Conservation (phyloP, 2,797 vertebrate genomes). For the Neosilurus mollespiculum region DNA sequence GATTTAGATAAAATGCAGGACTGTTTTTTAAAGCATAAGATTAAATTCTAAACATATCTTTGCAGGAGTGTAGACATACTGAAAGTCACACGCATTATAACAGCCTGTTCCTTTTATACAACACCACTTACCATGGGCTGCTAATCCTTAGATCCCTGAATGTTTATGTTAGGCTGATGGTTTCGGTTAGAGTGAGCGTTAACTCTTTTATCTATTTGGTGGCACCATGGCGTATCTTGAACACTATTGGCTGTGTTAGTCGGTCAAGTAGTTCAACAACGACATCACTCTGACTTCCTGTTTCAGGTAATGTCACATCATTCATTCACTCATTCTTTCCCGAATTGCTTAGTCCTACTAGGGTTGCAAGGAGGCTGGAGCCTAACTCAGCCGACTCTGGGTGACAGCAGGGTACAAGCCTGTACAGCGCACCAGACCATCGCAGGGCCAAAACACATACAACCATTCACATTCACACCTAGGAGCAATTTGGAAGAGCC, state of each 20-base stretch:
- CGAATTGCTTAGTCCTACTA: too few relatives aligned
- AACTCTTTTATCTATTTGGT: too few relatives aligned
- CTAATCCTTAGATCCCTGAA: not conserved
- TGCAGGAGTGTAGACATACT: not conserved
- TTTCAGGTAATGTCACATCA: not conserved
- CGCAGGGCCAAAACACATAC: too few relatives aligned
- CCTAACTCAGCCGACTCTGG: too few relatives aligned
- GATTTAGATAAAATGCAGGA: conserved; percentile 4
- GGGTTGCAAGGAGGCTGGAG: too few relatives aligned
- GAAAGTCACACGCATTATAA: too few relatives aligned
- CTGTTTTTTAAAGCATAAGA: not conserved
- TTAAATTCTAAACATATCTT: not conserved
- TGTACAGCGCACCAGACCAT: too few relatives aligned
- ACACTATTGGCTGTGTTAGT: not conserved
- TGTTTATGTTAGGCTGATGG: not conserved
- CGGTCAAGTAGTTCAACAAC: not conserved
- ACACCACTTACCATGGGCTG: not conserved
- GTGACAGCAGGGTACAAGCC: too few relatives aligned
- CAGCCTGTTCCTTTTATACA: not conserved
- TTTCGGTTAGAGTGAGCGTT: too few relatives aligned
- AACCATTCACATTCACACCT: too few relatives aligned
- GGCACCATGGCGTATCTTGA: not conserved
- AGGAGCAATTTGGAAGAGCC: too few relatives aligned
- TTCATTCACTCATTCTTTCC: too few relatives aligned
- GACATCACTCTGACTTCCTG: not conserved